Base-by-base conservation (phyloP, 2,888 invertebrate genomes). In the Hirtodrosophila alboralis region DNA sequence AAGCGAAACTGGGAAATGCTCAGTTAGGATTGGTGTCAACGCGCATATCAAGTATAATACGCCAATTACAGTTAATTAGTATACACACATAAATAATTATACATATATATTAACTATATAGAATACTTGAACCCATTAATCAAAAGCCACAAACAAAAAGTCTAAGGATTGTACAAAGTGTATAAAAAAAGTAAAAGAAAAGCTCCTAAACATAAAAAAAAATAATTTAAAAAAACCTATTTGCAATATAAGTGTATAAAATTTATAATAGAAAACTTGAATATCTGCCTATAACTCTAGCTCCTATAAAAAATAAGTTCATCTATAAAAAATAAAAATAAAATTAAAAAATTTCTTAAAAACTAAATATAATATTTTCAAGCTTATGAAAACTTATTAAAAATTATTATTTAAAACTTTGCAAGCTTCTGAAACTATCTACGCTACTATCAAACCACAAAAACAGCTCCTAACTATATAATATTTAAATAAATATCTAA, bases 1-100 rank as follows among this genome's bases (percentile, higher is more conserved):
- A 45, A 60, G 13, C 60, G 41, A 36, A 66, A 70, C 70, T 67
- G 59, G 73, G 73, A 70, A 75, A 54, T 73, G 62, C 44, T 65
- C 53, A 43, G 48, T 44, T 68, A 23, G 59, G 67, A 78, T 78
- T 51, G 76, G 76, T 83, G 83, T 83, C 78, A 78, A 75, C 77
- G 61, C 54, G 48, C 49, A 33, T 38, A 53, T 7, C 48, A 44
- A 64, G 68, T 56, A 74, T 74, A 60, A 70, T 62, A 62, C 75
- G 65, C 43, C 63, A 83, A 71, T 83, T 76, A 76, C 60, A 57
- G 61, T 54, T 76, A 83, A 78, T 78, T 71, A 76, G 57, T 54
- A 56, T 61, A 38, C 18, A 23, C 23, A 7, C 23, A 38, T 52
- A 52, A 70, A 23, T 23, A 23, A 44, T 47, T 69, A 48, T 26